Conservation (phyloP, 23 tunicate species). For the Diplosoma virens region DNA sequence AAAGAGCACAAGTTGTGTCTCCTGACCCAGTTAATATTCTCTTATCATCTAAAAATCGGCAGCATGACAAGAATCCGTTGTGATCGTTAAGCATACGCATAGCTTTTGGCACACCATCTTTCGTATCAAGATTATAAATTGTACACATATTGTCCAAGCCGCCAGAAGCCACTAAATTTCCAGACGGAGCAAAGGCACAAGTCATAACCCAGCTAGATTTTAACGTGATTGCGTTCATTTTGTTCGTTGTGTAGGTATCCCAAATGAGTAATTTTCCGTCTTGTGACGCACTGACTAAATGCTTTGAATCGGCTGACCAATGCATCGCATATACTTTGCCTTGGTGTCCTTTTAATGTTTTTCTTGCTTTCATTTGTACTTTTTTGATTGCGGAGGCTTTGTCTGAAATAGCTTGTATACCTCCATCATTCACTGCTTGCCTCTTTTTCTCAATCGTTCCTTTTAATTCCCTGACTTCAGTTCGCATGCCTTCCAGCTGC, state of each 20-base stretch:
- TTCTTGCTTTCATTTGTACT: slow-evolving; percentile 23
- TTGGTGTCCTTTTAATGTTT: slow-evolving; percentile 11
- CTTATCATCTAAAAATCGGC: slow-evolving; percentile 26
- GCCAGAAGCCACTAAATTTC: slow-evolving; percentile 68
- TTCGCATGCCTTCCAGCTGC: background rate
- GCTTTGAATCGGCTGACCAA: slow-evolving; percentile 28
- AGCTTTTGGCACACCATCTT: slow-evolving; percentile 12
- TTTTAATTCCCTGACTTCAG: background rate
- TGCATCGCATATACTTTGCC: slow-evolving; percentile 27
- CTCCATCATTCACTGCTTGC: slow-evolving; percentile 14
- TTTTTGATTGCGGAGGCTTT: slow-evolving; percentile 2
- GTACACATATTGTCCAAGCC: slow-evolving; percentile 76
- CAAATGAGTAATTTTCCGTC: slow-evolving; percentile 22
- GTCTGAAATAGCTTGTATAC: background rate
- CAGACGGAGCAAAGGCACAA: slow-evolving; percentile 74
- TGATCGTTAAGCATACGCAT: background rate
- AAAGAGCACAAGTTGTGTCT: background rate
- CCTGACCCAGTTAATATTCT: slow-evolving; percentile 1
- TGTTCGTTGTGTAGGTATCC: slow-evolving; percentile 1
- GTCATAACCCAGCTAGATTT: slow-evolving; percentile 83
- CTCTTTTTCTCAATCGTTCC: background rate
- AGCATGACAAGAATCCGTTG: slow-evolving; percentile 20
- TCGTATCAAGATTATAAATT: slow-evolving; percentile 44
- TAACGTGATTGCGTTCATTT: slow-evolving; percentile 44
- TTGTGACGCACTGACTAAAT: slow-evolving; percentile 26